Evolutionary conservation across 1,140 invertebrate species (phyloP).

Genomic region (Ceratina japonica): DNA sequence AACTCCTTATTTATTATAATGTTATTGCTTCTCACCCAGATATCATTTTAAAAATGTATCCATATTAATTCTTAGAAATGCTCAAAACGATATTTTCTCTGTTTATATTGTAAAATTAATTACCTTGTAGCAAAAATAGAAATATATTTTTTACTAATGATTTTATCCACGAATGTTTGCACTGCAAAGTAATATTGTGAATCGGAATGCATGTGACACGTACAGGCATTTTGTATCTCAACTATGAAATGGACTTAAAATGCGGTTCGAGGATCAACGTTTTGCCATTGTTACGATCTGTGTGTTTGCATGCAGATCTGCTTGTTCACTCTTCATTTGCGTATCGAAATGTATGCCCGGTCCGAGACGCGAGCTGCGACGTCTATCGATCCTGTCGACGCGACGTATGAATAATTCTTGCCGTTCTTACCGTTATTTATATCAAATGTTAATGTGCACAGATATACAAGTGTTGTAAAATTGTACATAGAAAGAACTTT

Average conservation of each 20-base stretch:
- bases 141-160: no score
- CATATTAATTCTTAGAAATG: background rate
- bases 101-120: no score
- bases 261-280: background rate
- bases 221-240: background rate
- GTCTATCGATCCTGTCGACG: background rate
- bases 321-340: constrained; percentile 35
- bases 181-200: no score
- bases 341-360: constrained; percentile 48
- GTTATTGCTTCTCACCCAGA: no score
- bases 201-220: no score
- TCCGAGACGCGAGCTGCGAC: constrained; percentile 1
- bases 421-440: background rate
- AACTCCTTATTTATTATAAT: no score
- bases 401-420: constrained; percentile 21
- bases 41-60: no score
- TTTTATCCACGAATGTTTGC: no score
- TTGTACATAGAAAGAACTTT: background rate
- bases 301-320: constrained; percentile 5
- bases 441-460: no score
- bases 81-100: no score
- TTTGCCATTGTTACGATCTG: background rate
- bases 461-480: background rate
- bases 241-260: background rate
- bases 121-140: no score